Evolutionary conservation across 2,797 vertebrate species (phyloP).

Genomic region (Ciconia nigra): DNA sequence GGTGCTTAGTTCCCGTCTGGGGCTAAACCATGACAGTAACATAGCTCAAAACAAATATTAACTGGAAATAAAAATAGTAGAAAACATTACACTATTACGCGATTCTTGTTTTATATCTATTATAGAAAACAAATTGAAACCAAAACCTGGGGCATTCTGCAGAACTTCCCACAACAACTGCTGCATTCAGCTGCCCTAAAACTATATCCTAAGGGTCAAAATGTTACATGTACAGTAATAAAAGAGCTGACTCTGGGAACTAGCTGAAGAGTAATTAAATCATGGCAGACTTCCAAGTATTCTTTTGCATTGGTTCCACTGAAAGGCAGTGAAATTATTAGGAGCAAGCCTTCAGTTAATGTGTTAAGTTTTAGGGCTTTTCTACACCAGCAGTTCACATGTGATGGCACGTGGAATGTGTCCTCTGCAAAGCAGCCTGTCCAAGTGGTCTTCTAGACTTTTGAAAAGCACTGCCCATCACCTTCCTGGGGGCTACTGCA

Average conservation of each 20-base stretch:
- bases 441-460: background rate
- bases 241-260: background rate
- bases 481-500: background rate
- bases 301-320: background rate
- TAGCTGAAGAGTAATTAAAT: background rate
- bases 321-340: background rate
- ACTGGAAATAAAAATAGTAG: background rate
- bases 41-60: background rate
- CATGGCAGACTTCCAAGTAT: background rate
- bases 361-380: background rate
- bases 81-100: background rate
- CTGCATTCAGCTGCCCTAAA: background rate
- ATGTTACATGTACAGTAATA: background rate
- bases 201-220: background rate
- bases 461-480: background rate
- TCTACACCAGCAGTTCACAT: background rate
- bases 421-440: background rate
- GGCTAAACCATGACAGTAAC: too few species aligned
- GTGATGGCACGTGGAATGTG: fast-evolving
- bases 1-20: too few species aligned
- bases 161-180: background rate
- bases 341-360: background rate
- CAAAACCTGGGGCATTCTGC: background rate
- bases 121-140: background rate
- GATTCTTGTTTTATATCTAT: background rate